Evolutionary conservation across 2,113 vertebrate species (phyloP), one percentile per base, ranked within the genome.

Genomic region (Odobenus rosmarus): DNA sequence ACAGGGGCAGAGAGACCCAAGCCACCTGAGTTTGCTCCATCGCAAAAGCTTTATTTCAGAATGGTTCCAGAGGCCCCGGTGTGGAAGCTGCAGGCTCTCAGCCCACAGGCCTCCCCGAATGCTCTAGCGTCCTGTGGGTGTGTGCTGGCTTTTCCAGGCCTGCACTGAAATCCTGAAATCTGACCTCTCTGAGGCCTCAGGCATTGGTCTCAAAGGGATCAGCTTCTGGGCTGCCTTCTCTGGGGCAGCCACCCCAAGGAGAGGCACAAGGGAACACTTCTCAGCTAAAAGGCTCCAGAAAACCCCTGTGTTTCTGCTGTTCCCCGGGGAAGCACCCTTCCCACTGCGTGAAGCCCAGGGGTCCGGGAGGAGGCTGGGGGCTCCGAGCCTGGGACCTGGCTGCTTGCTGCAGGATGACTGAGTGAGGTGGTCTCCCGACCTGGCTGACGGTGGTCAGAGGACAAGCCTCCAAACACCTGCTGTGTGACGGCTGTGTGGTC

Each of bases 151-250:
- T 97, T 74, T 42, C 33, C 19, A 36, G 31, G 69, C 77, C 53
- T 10, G 18, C 86, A 55, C 71, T 59, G 95, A 98, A 96, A 85
- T n/a, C 61, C 87, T 98, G 92, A 97, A 89, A 96, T 76, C 92
- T 53, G 86, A 97, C 7, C 76, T 71, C 95, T 7, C 18, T 3
- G 93, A 61, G 28, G 39, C 72, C 77, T 87, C 62, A 85, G 13
- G 46, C 92, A 57, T 16, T 11, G 90, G 97, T 74, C 51, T 87
- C 24, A 10, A 6, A 55, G 33, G 55, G 91, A 88, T n/a, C 11
- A 90, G 59, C 28, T 5, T 7, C 91, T 10, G 74, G 92, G n/a
- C 53, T 49, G 46, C 39, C 31, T 81, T 79, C 5, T 97, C 93
- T 49, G 0, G 80, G 49, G 81, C 61, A 3, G 23, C 2, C n/a